Percentiles rank a stretch among this genome's conserved stretches.
Conservation (phyloP, 2,797 vertebrate genomes). For the Mus caroli region DNA sequence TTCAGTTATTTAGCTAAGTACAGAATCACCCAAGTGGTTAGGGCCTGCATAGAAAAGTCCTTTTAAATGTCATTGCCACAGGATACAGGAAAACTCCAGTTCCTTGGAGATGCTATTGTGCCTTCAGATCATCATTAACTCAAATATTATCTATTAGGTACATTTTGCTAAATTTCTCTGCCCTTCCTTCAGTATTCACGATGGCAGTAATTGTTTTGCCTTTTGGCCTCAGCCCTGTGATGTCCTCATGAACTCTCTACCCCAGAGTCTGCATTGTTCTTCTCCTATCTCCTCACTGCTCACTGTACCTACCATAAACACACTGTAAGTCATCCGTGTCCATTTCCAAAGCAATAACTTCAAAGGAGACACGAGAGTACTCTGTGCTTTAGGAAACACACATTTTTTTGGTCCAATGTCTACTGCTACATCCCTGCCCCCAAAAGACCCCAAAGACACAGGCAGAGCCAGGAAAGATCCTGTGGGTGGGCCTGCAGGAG, state of each 20-base stretch:
- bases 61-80: neutral
- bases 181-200: neutral
- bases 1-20: slow-evolving; percentile 64
- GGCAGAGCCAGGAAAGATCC: slow-evolving; percentile 19
- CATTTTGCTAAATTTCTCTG: neutral
- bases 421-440: slow-evolving; percentile 40
- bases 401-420: slow-evolving; percentile 34
- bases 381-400: slow-evolving; percentile 57
- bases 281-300: neutral
- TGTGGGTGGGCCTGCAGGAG: slow-evolving; percentile 66
- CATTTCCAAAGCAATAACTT: slow-evolving; percentile 16
- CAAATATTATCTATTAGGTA: neutral
- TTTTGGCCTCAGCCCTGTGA: neutral
- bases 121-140: neutral
- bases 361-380: neutral
- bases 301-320: neutral
- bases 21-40: slow-evolving; percentile 56
- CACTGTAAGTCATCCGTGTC: slow-evolving; percentile 4
- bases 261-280: neutral
- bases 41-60: neutral
- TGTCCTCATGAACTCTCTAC: neutral
- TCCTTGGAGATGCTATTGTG: neutral
- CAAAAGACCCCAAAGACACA: slow-evolving; percentile 51
- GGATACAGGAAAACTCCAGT: slow-evolving; percentile 40
- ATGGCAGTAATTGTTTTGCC: neutral